Evolutionary conservation across 2,113 vertebrate species (phyloP).

Genomic region (Sander lucioperca): DNA sequence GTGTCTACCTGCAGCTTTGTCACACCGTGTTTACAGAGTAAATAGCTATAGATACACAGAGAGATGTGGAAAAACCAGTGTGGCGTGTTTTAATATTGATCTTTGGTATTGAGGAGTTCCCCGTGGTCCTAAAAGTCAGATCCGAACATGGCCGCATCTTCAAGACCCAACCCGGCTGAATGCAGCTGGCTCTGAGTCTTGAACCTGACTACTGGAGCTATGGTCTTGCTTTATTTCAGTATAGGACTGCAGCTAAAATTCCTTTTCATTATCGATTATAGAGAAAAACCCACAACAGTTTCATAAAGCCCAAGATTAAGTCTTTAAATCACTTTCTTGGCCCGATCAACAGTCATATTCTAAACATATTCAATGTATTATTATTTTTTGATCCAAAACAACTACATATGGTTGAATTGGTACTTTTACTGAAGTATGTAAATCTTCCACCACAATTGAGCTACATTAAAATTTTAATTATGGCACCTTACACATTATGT

Average conservation of each 20-base stretch:
- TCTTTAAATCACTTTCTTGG: neutral
- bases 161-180: neutral
- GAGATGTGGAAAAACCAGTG: slow-evolving; percentile 29
- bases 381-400: neutral
- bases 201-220: neutral
- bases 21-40: slow-evolving; percentile 52
- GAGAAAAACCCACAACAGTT: neutral
- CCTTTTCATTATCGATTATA: neutral
- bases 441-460: neutral
- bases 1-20: slow-evolving; percentile 22
- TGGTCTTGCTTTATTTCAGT: neutral
- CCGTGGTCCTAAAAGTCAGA: neutral
- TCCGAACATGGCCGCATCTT: neutral
- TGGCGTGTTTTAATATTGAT: slow-evolving; percentile 1
- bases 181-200: neutral
- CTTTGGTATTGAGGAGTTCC: neutral
- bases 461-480: neutral
- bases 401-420: too few relatives aligned
- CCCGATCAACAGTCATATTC: neutral
- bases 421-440: neutral
- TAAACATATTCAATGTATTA: neutral
- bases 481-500: too few relatives aligned
- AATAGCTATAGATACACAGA: slow-evolving; percentile 46
- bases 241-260: too few relatives aligned
- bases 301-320: neutral